Base-by-base conservation (phyloP, 2,888 invertebrate genomes). In the Coenonympha arcania region DNA sequence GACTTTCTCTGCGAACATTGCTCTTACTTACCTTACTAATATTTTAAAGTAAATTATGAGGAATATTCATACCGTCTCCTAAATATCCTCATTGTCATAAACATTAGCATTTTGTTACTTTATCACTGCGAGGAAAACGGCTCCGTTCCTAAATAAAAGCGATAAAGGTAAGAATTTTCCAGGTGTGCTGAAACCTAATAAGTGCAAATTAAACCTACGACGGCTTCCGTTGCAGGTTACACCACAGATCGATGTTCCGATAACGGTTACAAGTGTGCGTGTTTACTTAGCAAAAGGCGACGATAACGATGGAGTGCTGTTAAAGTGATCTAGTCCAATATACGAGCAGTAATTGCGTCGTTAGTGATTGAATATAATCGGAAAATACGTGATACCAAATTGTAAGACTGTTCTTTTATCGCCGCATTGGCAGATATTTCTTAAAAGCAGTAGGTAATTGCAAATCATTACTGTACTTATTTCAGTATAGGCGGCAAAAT, bases 271-370 rank as follows among this genome's bases (percentile, higher is more conserved):
- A 6, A 43, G 31, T 41, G 20, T 31, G 55, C 46, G 24, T 43
- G 22, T 46, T 34, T 30, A 43, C 50, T 49, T 42, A 40, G 24
- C 28, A 47, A 20, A 44, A 43, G 22, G 40, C 41, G 40, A 24
- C 37, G 55, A 55, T 55, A 55, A 55, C 44, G 40, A 36, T 47
- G 18, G 15, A 53, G 53, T 50, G 22, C 45, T 33, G 20, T 46
- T 33, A 45, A 45, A 50, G 46, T 52, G 49, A 36, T 19, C 44
- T 47, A 40, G 26, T 49, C 22, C 31, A 34, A 42, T 28, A 28
- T 44, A 39, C 4, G 20, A 15, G 8, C 24, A 40, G 30, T 48
- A 22, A 28, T 24, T 45, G 42, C 46, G 18, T 28, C 44, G 28
- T 45, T 54, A 41, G 26, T 42, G n/a, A 45, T 54, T 51, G 16